These are phyloP conservation scores for Rotaria macrura DNA, from an alignment of 2,888 invertebrate genomes.

Conservation along the genomic window DNA sequence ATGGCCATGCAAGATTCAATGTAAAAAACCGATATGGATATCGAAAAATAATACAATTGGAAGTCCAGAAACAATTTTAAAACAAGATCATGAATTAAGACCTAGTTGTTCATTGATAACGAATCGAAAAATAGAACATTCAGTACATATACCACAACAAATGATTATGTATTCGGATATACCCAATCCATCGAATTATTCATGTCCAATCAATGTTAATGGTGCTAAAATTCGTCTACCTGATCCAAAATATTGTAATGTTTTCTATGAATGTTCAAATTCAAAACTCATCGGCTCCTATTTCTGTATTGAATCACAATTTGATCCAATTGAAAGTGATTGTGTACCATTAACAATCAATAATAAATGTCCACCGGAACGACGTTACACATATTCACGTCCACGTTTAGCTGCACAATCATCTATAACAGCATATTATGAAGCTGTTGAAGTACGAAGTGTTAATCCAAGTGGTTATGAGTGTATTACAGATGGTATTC, in stretches of 20 bases:
- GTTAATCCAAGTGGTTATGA: constrained; percentile 33
- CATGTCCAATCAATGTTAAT: background rate
- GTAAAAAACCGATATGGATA: constrained; percentile 29
- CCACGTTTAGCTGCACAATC: background rate
- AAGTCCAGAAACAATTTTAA: background rate
- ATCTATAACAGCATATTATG: background rate
- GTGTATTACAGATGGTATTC: constrained; percentile 29
- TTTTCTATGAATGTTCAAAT: constrained; percentile 1
- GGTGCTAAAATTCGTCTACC: background rate
- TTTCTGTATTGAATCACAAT: constrained; percentile 16
- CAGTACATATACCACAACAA: background rate
- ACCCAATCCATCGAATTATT: constrained; percentile 4
- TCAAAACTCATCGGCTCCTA: background rate
- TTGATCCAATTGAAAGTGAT: background rate
- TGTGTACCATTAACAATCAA: background rate
- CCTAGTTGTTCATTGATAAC: background rate
- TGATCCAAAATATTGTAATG: background rate
- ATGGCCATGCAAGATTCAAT: constrained; percentile 32
- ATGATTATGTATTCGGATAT: constrained; percentile 18
- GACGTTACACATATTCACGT: background rate
- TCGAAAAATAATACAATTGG: background rate
- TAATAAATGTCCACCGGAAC: background rate
- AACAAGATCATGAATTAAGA: constrained; percentile 20
- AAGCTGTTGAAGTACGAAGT: constrained; percentile 26
- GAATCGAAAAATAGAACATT: background rate